Evolutionary conservation across 2,888 invertebrate species (phyloP).

Genomic region (Scaptomyza flava): DNA sequence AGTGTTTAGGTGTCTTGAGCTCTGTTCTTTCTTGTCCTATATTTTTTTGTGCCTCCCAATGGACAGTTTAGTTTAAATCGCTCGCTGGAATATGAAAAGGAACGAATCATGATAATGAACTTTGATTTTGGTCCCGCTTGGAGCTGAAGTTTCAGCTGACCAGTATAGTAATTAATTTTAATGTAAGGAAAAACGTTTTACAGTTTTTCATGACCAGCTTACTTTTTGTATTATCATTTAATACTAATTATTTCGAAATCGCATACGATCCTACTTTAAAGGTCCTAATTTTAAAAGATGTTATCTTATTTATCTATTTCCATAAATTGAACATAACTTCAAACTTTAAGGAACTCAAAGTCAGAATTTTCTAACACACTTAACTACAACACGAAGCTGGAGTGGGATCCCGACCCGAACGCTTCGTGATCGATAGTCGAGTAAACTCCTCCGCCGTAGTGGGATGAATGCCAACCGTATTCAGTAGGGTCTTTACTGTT

Average conservation of each 20-base stretch:
- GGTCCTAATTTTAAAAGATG: too few relatives aligned
- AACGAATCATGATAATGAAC: neutral
- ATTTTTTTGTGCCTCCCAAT: slow-evolving; percentile 1
- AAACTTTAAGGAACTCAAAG: neutral
- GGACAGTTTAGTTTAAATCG: neutral
- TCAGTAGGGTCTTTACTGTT: slow-evolving; percentile 90
- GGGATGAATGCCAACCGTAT: slow-evolving; percentile 95
- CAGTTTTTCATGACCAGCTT: neutral
- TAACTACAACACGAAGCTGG: slow-evolving; percentile 98
- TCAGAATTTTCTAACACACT: slow-evolving; percentile 47
- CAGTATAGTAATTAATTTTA: neutral
- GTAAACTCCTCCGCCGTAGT: slow-evolving; percentile 97
- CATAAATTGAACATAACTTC: neutral
- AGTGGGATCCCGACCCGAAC: slow-evolving; percentile 94
- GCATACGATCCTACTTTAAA: neutral
- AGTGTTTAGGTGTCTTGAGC: neutral
- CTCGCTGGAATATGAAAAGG: neutral
- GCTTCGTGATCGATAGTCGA: slow-evolving; percentile 94
- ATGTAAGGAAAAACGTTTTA: neutral
- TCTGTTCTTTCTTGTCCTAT: neutral
- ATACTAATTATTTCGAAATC: neutral
- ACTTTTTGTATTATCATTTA: neutral
- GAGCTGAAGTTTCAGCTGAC: neutral
- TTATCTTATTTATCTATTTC: neutral
- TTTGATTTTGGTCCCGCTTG: neutral